Percentiles rank a stretch among this genome's conserved stretches.
Conservation (phyloP, 2,113 vertebrate species). For the Catharus minimus region DNA sequence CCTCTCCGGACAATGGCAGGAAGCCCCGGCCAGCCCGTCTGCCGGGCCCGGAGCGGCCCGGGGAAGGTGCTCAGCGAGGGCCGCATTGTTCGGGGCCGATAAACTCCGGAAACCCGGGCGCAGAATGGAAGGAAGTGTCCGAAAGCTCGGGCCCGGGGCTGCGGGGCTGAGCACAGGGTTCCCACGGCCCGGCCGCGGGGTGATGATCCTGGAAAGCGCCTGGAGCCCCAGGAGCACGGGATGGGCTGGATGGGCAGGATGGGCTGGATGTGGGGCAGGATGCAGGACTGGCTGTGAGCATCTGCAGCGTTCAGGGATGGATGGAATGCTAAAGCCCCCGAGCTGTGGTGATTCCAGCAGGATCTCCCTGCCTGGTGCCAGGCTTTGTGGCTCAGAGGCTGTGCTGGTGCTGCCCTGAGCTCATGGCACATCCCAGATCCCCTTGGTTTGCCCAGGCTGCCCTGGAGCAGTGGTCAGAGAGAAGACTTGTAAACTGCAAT, state of each 20-base stretch:
- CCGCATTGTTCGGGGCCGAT: slow-evolving; percentile 72
- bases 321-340: background rate
- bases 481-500: background rate
- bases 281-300: background rate
- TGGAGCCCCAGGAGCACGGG: fast-evolving
- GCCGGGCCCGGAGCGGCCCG: background rate
- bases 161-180: slow-evolving; percentile 30
- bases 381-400: background rate
- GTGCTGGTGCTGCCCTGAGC: background rate
- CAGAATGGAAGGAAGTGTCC: slow-evolving; percentile 76
- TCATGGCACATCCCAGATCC: fast-evolving
- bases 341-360: background rate
- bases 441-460: background rate
- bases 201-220: background rate
- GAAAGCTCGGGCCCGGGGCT: background rate
- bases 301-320: background rate
- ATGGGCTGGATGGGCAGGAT: background rate
- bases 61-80: slow-evolving; percentile 45
- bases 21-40: slow-evolving; percentile 38
- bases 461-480: fast-evolving
- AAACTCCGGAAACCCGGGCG: slow-evolving; percentile 74
- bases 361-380: background rate
- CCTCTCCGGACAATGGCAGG: slow-evolving; percentile 63
- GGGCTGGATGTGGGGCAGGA: background rate
- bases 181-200: slow-evolving; percentile 65